Base-by-base conservation (phyloP, 1,140 invertebrate genomes). In the Leptoteleia sp. region DNA sequence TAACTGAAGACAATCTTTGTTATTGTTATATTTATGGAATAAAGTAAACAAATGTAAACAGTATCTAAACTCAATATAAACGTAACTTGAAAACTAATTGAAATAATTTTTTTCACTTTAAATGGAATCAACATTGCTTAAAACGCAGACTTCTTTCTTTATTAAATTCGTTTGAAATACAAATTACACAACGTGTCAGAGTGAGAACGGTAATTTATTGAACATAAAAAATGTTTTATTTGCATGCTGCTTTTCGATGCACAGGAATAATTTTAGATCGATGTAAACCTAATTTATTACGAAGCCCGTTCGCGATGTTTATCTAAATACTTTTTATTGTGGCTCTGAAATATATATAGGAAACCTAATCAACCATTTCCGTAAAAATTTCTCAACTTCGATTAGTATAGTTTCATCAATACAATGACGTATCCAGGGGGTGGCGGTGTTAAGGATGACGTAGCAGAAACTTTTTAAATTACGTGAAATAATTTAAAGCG, bases 291-390 rank as follows among this genome's bases (percentile, higher is more conserved):
- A 67, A 76, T 76, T 76, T 76, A 76, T 76, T 38, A 54, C 62
- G 37, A 59, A 50, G 40, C 40, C 47, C 7, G 61, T 35, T 16
- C 17, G 1, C 57, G 71, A 75, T 75, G 71, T 65, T 67, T 76
- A 76, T 76, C 71, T 76, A 76, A 76, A 76, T 76, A 59, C 71
- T 67, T 67, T 67, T 76, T 61, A 67, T 67, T 76, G 54, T 61
- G 37, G 11, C 0, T 13, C 29, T 15, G 27, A 59, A 65, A 65
- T 47, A 19, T 72, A 59, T 75, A 65, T 75, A 75, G 54, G 37
- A 48, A 61, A 76, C 52, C 71, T 76, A 76, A 76, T 76, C 61
- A 67, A 67, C 15, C 47, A 11, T 67, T 75, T 76, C 47, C 57
- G 42, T 52, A 52, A 67, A 76, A 76, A 54, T 76, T 76, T 40